Percentiles rank a stretch among this genome's conserved stretches.
phyloP scores from a whole-genome alignment of 2,113 vertebrate genomes.

The Hystrix brachyura region DNA sequence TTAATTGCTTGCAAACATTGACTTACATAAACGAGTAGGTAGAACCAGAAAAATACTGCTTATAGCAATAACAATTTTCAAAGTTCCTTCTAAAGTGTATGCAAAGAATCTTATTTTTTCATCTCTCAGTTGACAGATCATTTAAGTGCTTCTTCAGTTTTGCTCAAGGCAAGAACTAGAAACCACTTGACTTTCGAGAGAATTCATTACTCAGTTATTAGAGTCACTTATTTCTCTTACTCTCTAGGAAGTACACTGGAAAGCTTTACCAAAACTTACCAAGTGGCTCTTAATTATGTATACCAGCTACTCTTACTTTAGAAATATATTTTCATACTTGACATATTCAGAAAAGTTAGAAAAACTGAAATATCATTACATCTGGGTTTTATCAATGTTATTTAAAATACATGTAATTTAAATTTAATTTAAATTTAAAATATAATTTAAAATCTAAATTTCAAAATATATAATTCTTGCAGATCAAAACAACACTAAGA shows the following conservation, averaged over 20 bases:
- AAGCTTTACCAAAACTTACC: neutral
- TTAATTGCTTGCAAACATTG: neutral
- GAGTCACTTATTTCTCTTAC: neutral
- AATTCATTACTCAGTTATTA: neutral
- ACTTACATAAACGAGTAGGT: neutral
- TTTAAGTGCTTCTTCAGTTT: neutral
- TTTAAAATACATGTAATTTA: neutral
- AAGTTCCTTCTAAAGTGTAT: neutral
- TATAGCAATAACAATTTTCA: neutral
- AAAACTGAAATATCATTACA: neutral
- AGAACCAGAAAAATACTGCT: neutral
- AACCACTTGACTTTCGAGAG: slow-evolving; percentile 16
- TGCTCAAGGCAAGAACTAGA: slow-evolving; percentile 13
- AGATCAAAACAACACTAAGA: no score
- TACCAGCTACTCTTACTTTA: neutral
- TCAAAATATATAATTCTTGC: neutral
- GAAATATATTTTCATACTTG: neutral
- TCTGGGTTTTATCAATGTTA: neutral
- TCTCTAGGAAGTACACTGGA: neutral
- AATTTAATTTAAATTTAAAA: neutral
- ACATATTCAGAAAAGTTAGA: neutral
- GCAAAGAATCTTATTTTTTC: neutral
- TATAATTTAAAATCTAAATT: neutral
- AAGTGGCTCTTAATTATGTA: neutral
- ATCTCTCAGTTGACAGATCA: neutral